These are phyloP conservation scores for Micronisus gabar DNA, from an alignment of 2,113 vertebrate species.

Conservation along the genomic window DNA sequence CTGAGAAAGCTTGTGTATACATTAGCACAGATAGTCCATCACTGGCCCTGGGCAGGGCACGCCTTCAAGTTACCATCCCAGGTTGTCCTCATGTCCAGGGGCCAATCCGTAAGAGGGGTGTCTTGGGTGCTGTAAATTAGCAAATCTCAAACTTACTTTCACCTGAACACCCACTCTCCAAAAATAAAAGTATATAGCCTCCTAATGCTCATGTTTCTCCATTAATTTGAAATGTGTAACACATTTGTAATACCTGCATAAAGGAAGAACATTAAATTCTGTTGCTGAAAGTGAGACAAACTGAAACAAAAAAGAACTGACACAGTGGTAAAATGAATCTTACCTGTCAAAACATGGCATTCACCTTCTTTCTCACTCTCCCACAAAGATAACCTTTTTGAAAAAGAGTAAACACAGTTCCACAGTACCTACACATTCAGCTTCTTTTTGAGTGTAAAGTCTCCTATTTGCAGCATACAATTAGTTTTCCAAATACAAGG, in stretches of 20 bases:
- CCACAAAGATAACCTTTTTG: background rate
- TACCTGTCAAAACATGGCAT: background rate
- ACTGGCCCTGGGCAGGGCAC: background rate
- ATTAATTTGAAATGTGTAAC: background rate
- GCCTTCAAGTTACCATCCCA: rapidly evolving
- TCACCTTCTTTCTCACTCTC: background rate
- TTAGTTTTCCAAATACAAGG: background rate
- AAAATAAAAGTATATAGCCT: background rate
- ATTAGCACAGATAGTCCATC: rapidly evolving
- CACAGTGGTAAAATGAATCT: background rate
- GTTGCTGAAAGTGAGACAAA: background rate
- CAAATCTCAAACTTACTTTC: background rate
- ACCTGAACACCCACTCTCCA: background rate
- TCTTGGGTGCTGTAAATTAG: too few species aligned
- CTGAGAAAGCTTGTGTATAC: rapidly evolving
- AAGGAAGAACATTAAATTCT: background rate
- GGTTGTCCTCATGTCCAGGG: rapidly evolving
- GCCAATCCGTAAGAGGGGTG: rapidly evolving
- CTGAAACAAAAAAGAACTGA: background rate
- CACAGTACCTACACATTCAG: too few species aligned
- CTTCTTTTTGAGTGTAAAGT: background rate
- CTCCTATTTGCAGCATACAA: background rate
- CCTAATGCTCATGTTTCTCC: background rate
- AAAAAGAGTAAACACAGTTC: background rate
- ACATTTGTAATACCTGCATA: rapidly evolving